A percentile compares a stretch with the other conserved stretches of the same genome.
Conservation (phyloP, 1,140 invertebrate species). For the Sitobion miscanthi region DNA sequence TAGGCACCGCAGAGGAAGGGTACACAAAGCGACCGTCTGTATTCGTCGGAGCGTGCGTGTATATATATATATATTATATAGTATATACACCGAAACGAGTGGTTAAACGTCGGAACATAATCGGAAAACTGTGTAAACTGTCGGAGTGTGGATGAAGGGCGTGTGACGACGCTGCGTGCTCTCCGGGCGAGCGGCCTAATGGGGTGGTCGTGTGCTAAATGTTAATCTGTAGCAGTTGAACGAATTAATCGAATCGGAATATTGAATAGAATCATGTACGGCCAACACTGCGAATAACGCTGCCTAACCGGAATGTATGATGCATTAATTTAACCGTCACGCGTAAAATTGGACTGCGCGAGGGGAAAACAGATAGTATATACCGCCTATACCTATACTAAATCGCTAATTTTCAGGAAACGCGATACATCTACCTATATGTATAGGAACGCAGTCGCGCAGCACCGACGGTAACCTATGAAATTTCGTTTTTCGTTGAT, state of each 20-base stretch:
- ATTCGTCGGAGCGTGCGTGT: background rate
- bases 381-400: background rate
- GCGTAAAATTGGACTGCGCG: background rate
- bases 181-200: background rate
- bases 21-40: background rate
- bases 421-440: no score
- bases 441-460: no score
- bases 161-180: background rate
- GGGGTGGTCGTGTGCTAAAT: background rate
- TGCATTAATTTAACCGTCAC: background rate
- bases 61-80: background rate
- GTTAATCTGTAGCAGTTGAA: constrained; percentile 14
- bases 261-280: background rate
- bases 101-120: constrained; percentile 1
- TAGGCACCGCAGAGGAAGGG: background rate
- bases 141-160: no score
- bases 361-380: background rate
- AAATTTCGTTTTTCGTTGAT: no score
- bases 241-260: background rate
- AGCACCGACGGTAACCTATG: no score
- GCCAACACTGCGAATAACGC: background rate
- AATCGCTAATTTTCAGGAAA: background rate
- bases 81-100: background rate
- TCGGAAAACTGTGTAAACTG: background rate
- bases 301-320: background rate